Conservation (phyloP, 1,140 invertebrate genomes). For the Procambarus virginalis region DNA sequence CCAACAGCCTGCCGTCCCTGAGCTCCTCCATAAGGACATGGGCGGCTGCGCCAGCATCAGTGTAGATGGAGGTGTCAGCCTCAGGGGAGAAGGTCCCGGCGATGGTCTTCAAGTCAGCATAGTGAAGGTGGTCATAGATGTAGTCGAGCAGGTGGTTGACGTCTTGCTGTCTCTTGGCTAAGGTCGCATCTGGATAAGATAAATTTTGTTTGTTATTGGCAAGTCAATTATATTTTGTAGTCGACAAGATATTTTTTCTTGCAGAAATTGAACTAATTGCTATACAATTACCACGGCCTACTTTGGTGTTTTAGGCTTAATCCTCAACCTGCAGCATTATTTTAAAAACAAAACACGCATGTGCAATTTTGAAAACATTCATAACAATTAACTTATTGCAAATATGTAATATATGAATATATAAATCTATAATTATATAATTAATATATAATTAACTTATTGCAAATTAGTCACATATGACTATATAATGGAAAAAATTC, state of each 20-base stretch:
- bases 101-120: constrained; percentile 25
- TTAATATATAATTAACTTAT: too few species aligned
- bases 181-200: not conserved
- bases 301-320: too few species aligned
- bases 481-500: too few species aligned
- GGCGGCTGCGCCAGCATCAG: constrained; percentile 39
- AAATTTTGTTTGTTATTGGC: not conserved
- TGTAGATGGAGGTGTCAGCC: constrained; percentile 43
- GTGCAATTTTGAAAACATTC: too few species aligned
- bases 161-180: constrained; percentile 51
- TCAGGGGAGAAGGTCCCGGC: constrained; percentile 21
- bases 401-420: too few species aligned
- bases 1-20: constrained; percentile 19
- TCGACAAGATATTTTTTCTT: not conserved
- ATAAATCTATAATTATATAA: too few species aligned
- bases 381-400: too few species aligned
- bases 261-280: too few species aligned
- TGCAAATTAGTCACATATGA: too few species aligned
- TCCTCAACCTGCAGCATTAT: too few species aligned
- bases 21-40: constrained; percentile 38
- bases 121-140: constrained; percentile 30
- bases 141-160: constrained; percentile 51
- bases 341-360: too few species aligned
- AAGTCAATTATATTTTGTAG: not conserved
- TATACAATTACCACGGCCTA: too few species aligned